These are phyloP conservation scores for Melanogrammus aeglefinus DNA, from an alignment of 2,797 vertebrate genomes.

Conservation along the genomic window DNA sequence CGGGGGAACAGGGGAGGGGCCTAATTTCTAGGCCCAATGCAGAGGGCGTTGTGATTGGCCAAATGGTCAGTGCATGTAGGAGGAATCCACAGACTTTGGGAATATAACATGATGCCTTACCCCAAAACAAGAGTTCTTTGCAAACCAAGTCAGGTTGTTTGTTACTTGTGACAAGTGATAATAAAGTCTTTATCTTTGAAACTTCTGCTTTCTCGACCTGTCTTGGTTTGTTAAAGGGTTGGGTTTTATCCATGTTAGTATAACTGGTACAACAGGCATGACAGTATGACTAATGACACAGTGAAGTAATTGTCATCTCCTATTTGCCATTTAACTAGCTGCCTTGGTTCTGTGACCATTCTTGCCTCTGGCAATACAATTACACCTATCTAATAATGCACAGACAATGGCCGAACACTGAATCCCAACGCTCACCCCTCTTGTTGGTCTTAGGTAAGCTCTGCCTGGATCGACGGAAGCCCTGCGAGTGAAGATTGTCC, in stretches of 20 bases:
- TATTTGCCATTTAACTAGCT: background rate
- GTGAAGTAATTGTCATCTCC: background rate
- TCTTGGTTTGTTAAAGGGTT: too few relatives aligned
- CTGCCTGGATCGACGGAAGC: constrained; percentile 72
- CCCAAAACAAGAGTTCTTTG: too few relatives aligned
- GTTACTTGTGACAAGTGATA: too few relatives aligned
- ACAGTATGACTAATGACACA: background rate
- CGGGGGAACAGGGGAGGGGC: too few relatives aligned
- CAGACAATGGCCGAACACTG: background rate
- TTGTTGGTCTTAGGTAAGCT: constrained; percentile 74
- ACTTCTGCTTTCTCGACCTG: too few relatives aligned
- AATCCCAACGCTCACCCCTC: constrained; percentile 64
- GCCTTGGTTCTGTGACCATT: background rate
- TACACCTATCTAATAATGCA: background rate
- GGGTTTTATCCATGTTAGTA: background rate
- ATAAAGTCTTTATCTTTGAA: too few relatives aligned
- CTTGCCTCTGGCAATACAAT: background rate
- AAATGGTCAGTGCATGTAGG: too few relatives aligned
- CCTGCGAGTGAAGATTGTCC: constrained; percentile 73
- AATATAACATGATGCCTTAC: too few relatives aligned
- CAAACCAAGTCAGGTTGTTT: too few relatives aligned
- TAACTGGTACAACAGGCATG: background rate
- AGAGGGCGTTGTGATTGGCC: too few relatives aligned
- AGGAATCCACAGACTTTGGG: too few relatives aligned
- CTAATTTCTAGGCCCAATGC: too few relatives aligned